Conservation (phyloP, 2,113 vertebrate species). For the Odocoileus virginianus region DNA sequence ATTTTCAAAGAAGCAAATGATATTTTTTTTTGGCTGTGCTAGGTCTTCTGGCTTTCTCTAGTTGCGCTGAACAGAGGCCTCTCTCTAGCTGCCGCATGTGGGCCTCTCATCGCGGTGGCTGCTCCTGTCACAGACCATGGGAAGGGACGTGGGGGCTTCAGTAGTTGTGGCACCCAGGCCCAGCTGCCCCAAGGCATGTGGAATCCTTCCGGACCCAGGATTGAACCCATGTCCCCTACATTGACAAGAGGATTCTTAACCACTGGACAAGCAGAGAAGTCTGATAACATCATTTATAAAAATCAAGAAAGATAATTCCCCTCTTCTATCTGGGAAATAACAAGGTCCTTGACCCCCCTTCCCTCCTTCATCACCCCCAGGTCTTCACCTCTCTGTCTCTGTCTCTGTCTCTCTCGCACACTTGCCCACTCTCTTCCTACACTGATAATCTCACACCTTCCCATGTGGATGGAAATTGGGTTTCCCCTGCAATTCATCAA, state of each 20-base stretch:
- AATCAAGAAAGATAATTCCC: background rate
- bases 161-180: background rate
- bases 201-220: background rate
- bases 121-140: background rate
- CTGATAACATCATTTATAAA: background rate
- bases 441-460: background rate
- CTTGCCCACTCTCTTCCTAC: background rate
- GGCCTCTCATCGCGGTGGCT: background rate
- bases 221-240: background rate
- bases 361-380: background rate
- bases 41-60: background rate
- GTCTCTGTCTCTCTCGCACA: background rate
- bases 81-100: accelerated
- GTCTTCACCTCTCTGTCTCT: background rate
- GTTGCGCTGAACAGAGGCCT: background rate
- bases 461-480: background rate
- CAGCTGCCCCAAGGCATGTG: background rate
- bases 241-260: background rate
- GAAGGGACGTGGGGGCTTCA: background rate
- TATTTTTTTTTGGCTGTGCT: background rate
- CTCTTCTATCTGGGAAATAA: background rate
- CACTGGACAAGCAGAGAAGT: background rate
- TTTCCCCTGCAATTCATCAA: background rate
- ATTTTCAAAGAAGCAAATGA: background rate
- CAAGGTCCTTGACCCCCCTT: no score